These are phyloP conservation scores for Montipora foliosa DNA, from an alignment of 64 coral and sea anemone species.

Conservation along the genomic window DNA sequence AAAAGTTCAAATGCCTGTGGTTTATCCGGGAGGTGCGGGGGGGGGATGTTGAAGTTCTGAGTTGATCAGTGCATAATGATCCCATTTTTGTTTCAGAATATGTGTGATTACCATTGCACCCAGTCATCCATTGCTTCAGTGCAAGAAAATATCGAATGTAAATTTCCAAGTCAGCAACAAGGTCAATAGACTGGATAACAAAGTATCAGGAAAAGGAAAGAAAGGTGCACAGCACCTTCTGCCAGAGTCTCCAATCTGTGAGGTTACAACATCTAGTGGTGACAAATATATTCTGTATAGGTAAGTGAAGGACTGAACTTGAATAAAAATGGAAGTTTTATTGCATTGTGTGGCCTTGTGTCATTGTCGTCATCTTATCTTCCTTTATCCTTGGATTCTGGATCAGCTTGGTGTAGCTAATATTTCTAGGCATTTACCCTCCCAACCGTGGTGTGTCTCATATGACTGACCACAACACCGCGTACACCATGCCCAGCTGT, in stretches of 20 bases:
- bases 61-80: background rate
- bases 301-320: background rate
- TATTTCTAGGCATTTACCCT: too few relatives aligned
- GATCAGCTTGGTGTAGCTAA: too few relatives aligned
- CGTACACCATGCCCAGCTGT: too few relatives aligned
- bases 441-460: too few relatives aligned
- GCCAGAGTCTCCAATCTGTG: constrained; percentile 75
- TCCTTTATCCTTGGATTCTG: too few relatives aligned
- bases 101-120: constrained; percentile 91
- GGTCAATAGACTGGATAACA: constrained; percentile 91
- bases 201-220: constrained; percentile 95
- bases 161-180: constrained; percentile 92
- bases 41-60: background rate
- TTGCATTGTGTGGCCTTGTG: too few relatives aligned
- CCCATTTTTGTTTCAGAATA: constrained; percentile 57
- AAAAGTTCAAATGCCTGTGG: too few relatives aligned
- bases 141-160: constrained; percentile 71
- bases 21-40: too few relatives aligned
- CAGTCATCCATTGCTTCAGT: constrained; percentile 77
- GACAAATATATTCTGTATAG: constrained; percentile 83
- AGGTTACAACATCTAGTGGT: constrained; percentile 76
- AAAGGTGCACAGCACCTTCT: constrained; percentile 84
- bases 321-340: background rate
- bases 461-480: too few relatives aligned
- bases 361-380: too few relatives aligned